These are phyloP conservation scores for Muraenolepis orangiensis DNA, from an alignment of 2,797 vertebrate species.

Conservation along the genomic window DNA sequence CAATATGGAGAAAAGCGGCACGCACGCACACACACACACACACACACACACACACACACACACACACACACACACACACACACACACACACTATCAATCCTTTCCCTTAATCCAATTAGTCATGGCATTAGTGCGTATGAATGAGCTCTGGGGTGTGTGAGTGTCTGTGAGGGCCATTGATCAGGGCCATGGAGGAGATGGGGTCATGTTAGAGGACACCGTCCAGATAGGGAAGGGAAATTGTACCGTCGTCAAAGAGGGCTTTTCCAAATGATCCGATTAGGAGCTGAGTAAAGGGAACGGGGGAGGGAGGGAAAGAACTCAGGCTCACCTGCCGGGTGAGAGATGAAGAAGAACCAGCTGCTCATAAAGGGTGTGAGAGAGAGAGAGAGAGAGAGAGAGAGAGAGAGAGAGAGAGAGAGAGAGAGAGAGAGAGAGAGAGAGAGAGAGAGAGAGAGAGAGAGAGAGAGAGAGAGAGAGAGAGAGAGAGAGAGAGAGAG, in stretches of 20 bases:
- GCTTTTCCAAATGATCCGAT: too few relatives aligned
- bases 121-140: neutral
- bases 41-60: too few relatives aligned
- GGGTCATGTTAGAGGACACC: neutral
- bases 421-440: neutral
- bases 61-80: too few relatives aligned
- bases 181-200: neutral
- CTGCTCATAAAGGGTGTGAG: neutral
- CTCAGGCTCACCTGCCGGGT: neutral
- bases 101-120: neutral
- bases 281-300: too few relatives aligned
- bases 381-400: neutral
- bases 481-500: too few relatives aligned
- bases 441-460: neutral
- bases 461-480: neutral
- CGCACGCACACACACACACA: neutral
- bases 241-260: neutral
- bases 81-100: too few relatives aligned
- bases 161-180: neutral
- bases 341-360: neutral
- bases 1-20: too few relatives aligned
- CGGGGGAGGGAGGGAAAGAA: neutral
- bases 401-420: neutral
- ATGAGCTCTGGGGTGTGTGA: neutral
- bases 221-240: neutral